phyloP scores from a whole-genome alignment of 2,888 invertebrate species.

The Caenorhabditis drosophilae region DNA sequence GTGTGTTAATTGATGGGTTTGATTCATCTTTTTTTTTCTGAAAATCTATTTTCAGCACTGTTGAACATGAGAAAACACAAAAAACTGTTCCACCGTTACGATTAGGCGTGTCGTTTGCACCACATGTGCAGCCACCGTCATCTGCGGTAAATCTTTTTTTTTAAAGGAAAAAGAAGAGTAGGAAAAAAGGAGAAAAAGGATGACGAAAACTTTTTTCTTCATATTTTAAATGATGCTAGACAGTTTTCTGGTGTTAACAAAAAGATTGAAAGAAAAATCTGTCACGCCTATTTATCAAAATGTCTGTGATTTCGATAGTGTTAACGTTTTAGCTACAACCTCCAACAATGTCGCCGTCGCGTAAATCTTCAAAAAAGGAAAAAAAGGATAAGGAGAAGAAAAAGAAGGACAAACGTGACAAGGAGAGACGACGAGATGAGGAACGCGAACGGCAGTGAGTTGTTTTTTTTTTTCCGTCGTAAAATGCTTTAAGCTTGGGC shows the following conservation, averaged over 20 bases:
- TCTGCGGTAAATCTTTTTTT: not conserved
- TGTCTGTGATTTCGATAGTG: no score
- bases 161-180: not conserved
- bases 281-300: no score
- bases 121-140: no score
- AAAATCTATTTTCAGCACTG: constrained; percentile 9
- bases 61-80: constrained; percentile 5
- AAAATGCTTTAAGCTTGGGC: no score
- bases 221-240: constrained; percentile 2
- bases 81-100: not conserved
- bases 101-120: not conserved
- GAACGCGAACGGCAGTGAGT: not conserved
- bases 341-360: constrained; percentile 11
- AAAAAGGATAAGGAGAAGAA: constrained; percentile 12
- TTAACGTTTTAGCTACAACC: no score
- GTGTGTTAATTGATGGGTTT: not conserved
- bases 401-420: constrained; percentile 4
- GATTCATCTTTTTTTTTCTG: not conserved
- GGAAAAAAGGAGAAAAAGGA: no score
- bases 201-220: constrained; percentile 15
- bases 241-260: not conserved
- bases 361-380: constrained; percentile 21
- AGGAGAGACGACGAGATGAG: not conserved
- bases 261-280: not conserved
- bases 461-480: no score